A percentile compares a stretch with the other conserved stretches of the same genome.
These are phyloP conservation scores for Holacanthella duospinosa DNA, from an alignment of 2,888 invertebrate species.

Conservation along the genomic window DNA sequence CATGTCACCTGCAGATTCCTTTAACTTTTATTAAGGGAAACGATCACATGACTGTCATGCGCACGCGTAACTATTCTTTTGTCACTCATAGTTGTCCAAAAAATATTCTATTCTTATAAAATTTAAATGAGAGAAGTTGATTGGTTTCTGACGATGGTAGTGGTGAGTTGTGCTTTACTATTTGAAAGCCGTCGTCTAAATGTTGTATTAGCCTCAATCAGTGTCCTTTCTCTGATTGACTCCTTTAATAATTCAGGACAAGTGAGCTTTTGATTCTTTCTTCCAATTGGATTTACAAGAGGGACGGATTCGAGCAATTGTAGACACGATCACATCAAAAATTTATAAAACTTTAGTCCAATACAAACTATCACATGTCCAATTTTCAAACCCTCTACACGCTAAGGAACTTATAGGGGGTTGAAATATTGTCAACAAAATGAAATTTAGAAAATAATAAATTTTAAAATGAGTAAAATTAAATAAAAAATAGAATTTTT, in stretches of 20 bases:
- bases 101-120: too few relatives aligned
- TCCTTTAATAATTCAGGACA: conserved; percentile 25
- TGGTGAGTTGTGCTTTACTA: too few relatives aligned
- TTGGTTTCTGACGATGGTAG: too few relatives aligned
- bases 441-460: background rate
- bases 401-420: too few relatives aligned
- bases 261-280: background rate
- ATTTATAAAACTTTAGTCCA: background rate
- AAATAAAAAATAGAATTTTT: background rate
- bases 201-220: conserved; percentile 35
- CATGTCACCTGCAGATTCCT: too few relatives aligned
- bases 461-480: too few relatives aligned
- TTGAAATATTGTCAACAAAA: background rate
- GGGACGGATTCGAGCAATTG: background rate
- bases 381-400: background rate
- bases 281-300: background rate
- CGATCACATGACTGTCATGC: too few relatives aligned
- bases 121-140: too few relatives aligned
- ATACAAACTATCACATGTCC: background rate
- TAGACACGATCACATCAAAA: background rate
- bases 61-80: too few relatives aligned
- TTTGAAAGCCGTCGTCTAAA: conserved; percentile 32
- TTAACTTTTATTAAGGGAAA: too few relatives aligned
- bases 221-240: conserved; percentile 28
- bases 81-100: too few relatives aligned